Base-by-base conservation (phyloP, 2,797 vertebrate species). In the Yasuhikotakia modesta region DNA sequence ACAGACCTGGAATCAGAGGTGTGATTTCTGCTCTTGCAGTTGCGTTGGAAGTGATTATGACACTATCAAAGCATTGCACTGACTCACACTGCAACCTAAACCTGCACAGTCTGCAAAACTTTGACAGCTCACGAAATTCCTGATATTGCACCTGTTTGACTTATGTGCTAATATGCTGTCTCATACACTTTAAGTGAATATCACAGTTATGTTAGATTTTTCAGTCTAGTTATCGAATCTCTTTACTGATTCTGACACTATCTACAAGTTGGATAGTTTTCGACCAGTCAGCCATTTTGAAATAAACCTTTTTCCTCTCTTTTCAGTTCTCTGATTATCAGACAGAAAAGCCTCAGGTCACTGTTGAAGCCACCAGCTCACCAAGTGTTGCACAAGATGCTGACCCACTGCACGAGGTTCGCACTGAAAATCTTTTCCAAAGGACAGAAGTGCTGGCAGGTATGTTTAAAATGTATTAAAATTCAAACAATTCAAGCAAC, bases 371-470 rank as follows among this genome's bases (percentile, higher is more conserved):
- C 22, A 85, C 82, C 55, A 81, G 68, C 61, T 88, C 76, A 67
- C 76, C 89, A 89, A 5, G 83, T 78, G 85, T 43, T 82, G 81
- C 63, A 78, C 88, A 24, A 6, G 86, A 89, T 0, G 48, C 81
- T 0, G 90, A 91, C n/a, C n/a, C n/a, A n/a, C n/a, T n/a, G n/a
- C n/a, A n/a, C 0, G 91, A 94, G 85, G 95, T 97, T 76, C 94
- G 92, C 76, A 94, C 96, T 45, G 97, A 98, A 91, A 98, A 94
- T 82, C 89, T 98, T 74, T 97, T 97, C 91, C 95, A 98, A 91
- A 94, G 95, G 88, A 99, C 95, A 39, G 97, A 98, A 85, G 97
- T 99, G 83, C 91, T 99, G 85, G 96, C 97, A 94, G 97, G 97
- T 99, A 82, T 88, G 89, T 72, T 67, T 45, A 72, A 55, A 24